Evolutionary conservation across 1,140 invertebrate genomes (phyloP).

Genomic region (Fopius arisanus): DNA sequence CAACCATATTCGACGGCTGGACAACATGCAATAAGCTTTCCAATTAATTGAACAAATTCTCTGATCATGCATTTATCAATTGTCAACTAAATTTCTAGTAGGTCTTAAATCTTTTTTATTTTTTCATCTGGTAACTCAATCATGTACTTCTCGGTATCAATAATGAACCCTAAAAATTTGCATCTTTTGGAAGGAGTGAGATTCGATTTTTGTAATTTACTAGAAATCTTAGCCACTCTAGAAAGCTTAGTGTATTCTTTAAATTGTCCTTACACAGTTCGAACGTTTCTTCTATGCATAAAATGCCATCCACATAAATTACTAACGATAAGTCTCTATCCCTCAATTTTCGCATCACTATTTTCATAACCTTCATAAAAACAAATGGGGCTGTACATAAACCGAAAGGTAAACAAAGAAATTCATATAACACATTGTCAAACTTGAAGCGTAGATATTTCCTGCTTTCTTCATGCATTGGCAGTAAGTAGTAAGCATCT

Average conservation of each 20-base stretch:
- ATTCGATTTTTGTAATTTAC: conserved; percentile 15
- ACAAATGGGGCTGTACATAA: conserved; percentile 10
- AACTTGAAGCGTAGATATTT: conserved; percentile 1
- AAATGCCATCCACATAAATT: conserved; percentile 25
- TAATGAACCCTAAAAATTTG: conserved; percentile 27
- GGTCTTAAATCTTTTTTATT: not conserved
- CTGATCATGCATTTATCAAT: conserved; percentile 12
- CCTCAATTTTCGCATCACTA: not conserved
- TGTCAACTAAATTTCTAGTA: not conserved
- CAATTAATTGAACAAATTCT: conserved; percentile 24
- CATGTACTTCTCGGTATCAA: not conserved
- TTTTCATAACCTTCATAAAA: conserved; percentile 27
- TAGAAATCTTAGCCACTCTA: conserved; percentile 22
- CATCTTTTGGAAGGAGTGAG: conserved; percentile 18
- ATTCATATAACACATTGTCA: not conserved
- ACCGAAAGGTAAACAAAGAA: conserved; percentile 1
- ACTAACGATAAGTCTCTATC: not conserved
- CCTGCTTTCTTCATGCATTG: not conserved
- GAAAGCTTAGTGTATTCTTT: conserved; percentile 6
- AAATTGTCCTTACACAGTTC: conserved; percentile 5
- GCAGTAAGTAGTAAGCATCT: conserved; percentile 13
- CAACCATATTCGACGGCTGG: conserved; percentile 23
- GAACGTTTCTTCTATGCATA: conserved; percentile 12
- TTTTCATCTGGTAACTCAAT: conserved; percentile 26
- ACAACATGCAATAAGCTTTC: conserved; percentile 24